Base-by-base conservation (phyloP, 2,888 invertebrate genomes). In the Helleia helle region DNA sequence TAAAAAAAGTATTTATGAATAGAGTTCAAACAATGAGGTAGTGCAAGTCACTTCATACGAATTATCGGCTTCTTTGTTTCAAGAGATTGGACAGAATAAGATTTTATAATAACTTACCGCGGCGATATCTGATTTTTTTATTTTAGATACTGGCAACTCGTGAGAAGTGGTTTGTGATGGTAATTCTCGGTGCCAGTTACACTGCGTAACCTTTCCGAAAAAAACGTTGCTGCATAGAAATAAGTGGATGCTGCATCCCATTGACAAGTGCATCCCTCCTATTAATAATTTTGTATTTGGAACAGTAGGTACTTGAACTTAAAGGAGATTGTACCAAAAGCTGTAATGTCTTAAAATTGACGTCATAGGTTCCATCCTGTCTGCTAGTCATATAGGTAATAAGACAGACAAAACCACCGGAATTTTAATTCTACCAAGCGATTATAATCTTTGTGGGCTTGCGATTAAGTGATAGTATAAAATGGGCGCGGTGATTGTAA, bases 11-110 rank as follows among this genome's bases (percentile, higher is more conserved):
- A 47, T 72, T 71, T 66, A 59, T 71, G 68, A 74, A 73, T 67
- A 66, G 59, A 11, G 58, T 55, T 64, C 68, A 56, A 61, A 77
- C 79, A 79, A 79, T 69, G 71, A 63, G 43, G 40, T 71, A 75
- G 63, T 62, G 81, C 81, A 80, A 83, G 83, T 84, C 83, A 84
- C 66, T 75, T 71, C 80, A 81, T 73, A 83, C 81, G 80, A 79
- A 83, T 81, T 77, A 81, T 61, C 54, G 60, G 30, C 50, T 52
- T 63, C 73, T 73, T 81, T 81, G 80, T 83, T 81, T 81, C 75
- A 77, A 69, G 61, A 66, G 58, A 62, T 58, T 55, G 53, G 56
- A 76, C 71, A 76, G 76, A 79, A 79, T 73, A 69, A 72, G 56
- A 49, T 71, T 74, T 71, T 22, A 34, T 4, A 34, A 22, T 34